Conservation (phyloP, 2,113 vertebrate genomes). For the Petaurus breviceps region DNA sequence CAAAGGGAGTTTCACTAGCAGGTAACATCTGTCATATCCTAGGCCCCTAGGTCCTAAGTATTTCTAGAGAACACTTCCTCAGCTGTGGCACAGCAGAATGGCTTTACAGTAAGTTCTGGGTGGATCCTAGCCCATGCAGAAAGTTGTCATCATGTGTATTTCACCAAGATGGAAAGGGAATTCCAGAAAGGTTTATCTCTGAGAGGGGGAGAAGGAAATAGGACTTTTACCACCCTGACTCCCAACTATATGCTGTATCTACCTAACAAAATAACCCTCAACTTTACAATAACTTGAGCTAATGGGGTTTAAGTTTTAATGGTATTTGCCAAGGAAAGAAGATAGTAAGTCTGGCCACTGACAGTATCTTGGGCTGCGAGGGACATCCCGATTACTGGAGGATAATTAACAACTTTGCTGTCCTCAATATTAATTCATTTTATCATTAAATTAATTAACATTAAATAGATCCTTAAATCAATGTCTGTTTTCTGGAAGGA, state of each 20-base stretch:
- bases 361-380: neutral
- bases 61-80: neutral
- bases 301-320: neutral
- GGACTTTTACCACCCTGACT: neutral
- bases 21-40: neutral
- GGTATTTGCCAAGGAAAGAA: neutral
- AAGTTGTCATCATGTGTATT: neutral
- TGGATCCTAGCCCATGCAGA: neutral
- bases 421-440: conserved; percentile 81
- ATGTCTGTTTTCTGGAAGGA: conserved; percentile 74
- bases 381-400: conserved; percentile 68
- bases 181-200: neutral
- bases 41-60: neutral
- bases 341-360: neutral
- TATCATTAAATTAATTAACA: conserved; percentile 83
- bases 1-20: neutral
- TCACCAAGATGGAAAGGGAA: neutral
- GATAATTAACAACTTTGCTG: conserved; percentile 81
- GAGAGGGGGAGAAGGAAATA: neutral
- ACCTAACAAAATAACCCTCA: conserved; percentile 14
- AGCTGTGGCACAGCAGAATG: neutral
- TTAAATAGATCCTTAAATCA: conserved; percentile 82
- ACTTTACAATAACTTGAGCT: neutral
- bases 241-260: neutral
- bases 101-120: neutral